Evolutionary conservation across 2,888 invertebrate genomes (phyloP).

Genomic region (Cyclophora albipunctata): DNA sequence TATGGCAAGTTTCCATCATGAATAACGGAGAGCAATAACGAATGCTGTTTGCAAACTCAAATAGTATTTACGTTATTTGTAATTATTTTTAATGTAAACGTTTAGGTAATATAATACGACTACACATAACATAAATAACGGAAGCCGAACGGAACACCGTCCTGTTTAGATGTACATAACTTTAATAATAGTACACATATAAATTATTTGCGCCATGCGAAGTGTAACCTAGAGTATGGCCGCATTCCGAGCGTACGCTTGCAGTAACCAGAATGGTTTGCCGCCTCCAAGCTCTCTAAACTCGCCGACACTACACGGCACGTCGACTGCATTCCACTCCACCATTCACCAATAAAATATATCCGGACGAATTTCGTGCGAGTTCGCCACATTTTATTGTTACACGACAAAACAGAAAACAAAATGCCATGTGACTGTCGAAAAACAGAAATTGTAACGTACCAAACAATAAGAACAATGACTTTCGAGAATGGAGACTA

Average conservation of each 20-base stretch:
- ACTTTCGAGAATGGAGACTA: slow-evolving; percentile 16
- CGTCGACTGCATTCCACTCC: slow-evolving; percentile 55
- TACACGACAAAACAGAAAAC: slow-evolving; percentile 20
- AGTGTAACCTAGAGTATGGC: slow-evolving; percentile 47
- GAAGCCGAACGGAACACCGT: no score
- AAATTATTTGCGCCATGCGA: slow-evolving; percentile 49
- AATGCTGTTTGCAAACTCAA: slow-evolving; percentile 4
- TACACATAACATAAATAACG: no score
- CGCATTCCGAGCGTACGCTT: slow-evolving; percentile 52
- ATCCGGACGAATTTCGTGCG: slow-evolving; percentile 35
- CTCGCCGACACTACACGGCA: slow-evolving; percentile 47
- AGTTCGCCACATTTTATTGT: slow-evolving; percentile 30
- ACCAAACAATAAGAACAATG: slow-evolving; percentile 20
- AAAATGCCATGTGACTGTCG: slow-evolving; percentile 19
- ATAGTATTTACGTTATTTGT: neutral
- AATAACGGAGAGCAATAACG: slow-evolving; percentile 7
- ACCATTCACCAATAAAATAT: slow-evolving; percentile 43
- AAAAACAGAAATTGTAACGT: slow-evolving; percentile 19
- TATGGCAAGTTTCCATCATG: slow-evolving; percentile 12
- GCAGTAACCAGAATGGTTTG: slow-evolving; percentile 47
- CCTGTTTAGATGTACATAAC: neutral
- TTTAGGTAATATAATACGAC: no score
- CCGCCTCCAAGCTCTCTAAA: slow-evolving; percentile 44
- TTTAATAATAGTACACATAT: slow-evolving; percentile 19
- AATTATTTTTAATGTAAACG: no score